Percentiles rank a stretch among this genome's conserved stretches.
Evolutionary conservation across 2,797 vertebrate genomes (phyloP).

Genomic region (Enteromius viviparus): DNA sequence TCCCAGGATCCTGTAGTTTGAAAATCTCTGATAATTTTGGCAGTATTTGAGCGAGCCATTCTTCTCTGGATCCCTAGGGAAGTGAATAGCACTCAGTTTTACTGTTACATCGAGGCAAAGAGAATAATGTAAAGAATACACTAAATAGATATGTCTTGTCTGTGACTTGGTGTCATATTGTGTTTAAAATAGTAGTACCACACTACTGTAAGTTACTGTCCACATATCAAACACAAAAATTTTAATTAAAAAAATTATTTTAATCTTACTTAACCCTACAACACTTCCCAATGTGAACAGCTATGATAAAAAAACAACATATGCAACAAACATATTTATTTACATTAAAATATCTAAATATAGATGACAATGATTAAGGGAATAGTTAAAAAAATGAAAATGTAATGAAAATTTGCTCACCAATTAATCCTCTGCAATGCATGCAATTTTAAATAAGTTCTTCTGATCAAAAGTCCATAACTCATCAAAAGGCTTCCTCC

Average conservation of each 20-base stretch:
- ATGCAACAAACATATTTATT: background rate
- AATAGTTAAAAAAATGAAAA: background rate
- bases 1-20: constrained; percentile 78
- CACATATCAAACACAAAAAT: background rate
- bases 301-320: background rate
- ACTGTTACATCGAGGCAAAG: background rate
- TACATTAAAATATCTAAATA: background rate
- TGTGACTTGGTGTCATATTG: background rate
- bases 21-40: constrained; percentile 82
- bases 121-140: background rate
- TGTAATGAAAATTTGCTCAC: background rate
- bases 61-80: constrained; percentile 75
- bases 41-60: constrained; percentile 74
- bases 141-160: background rate
- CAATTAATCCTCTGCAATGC: background rate
- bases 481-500: background rate
- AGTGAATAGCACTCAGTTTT: background rate
- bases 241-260: background rate
- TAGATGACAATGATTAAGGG: background rate
- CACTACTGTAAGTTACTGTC: too few species aligned
- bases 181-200: background rate
- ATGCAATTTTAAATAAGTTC: background rate
- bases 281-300: background rate
- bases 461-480: background rate
- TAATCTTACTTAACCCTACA: background rate